Evolutionary conservation across 92 coral and sea anemone species (phyloP), one percentile per base, ranked within the genome.

Genomic region (Zoanthus sociatus): DNA sequence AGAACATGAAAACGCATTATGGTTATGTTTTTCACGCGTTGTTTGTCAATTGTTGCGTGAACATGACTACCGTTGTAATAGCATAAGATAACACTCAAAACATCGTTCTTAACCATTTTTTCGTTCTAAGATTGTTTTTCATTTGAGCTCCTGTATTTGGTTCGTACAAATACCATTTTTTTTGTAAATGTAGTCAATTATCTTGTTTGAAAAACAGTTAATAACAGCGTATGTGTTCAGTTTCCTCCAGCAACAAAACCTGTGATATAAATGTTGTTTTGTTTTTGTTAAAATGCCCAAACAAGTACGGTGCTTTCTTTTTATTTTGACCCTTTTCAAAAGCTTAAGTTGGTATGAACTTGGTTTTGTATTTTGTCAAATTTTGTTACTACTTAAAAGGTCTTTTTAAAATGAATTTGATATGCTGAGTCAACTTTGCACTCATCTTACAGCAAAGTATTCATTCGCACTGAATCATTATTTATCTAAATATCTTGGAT

Each of bases 1-100:
- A 21, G 60, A 81, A 81, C 75, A 66, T 81, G 74, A 81, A 81
- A 81, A 81, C 76, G 47, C 32, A 61, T n/a, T 78, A 63, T n/a
- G 69, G n/a, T 63, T 63, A 56, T 78, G 71, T 17, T 61, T 60
- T 21, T 5, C 84, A 37, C 84, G 47, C 72, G 66, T 17, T 78
- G n/a, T 78, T 78, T 18, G 72, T 33, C 66, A 37, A 50, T 7
- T 14, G 70, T 56, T 78, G 84, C 85, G 76, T 66, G 85, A 81
- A 81, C 51, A 15, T 64, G 15, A 9, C 61, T 67, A 11, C 85
- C 30, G 73, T 64, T 46, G 63, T 20, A 71, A 61, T 45, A 6
- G 46, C 46, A 48, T 26, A 46, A 63, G 18, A 81, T 47, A 61
- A 61, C 71, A 46, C 44, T 8, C 12, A 42, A 79, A 64, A 20